Conservation (phyloP, 2,888 invertebrate genomes). For the Nomada ruficornis region DNA sequence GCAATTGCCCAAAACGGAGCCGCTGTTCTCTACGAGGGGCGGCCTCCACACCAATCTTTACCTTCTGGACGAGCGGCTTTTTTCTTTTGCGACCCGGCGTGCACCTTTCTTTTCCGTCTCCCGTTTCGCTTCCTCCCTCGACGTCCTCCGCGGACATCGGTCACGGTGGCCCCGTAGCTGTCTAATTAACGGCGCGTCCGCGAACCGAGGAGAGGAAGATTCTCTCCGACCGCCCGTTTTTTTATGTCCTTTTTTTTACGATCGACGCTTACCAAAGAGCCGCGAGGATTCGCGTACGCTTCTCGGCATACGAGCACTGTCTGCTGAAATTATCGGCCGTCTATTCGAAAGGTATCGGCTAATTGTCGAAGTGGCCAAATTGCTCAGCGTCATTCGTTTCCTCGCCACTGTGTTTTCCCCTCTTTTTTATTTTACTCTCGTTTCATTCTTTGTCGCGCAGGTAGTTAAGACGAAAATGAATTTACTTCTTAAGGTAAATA, state of each 20-base stretch:
- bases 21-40: slow-evolving; percentile 33
- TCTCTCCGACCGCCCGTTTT: background rate
- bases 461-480: background rate
- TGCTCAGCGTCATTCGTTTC: background rate
- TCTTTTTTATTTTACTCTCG: background rate
- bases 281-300: slow-evolving; percentile 1
- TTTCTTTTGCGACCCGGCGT: slow-evolving; percentile 34
- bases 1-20: slow-evolving; percentile 70
- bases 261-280: slow-evolving; percentile 14
- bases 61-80: slow-evolving; percentile 31
- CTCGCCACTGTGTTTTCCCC: no score
- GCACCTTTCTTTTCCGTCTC: slow-evolving; percentile 31
- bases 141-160: slow-evolving; percentile 22
- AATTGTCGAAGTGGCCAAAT: background rate
- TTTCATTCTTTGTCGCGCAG: background rate
- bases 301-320: background rate
- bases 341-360: slow-evolving; percentile 1
- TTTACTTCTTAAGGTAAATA: background rate
- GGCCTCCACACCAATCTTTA: slow-evolving; percentile 34
- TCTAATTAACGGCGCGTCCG: slow-evolving; percentile 60
- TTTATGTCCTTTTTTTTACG: slow-evolving; percentile 8
- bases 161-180: slow-evolving; percentile 48
- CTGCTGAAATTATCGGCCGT: slow-evolving; percentile 1
- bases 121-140: slow-evolving; percentile 29
- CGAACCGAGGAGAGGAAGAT: slow-evolving; percentile 3